These are phyloP conservation scores for Heliconius ethilla DNA, from an alignment of 2,888 invertebrate genomes.

Conservation along the genomic window DNA sequence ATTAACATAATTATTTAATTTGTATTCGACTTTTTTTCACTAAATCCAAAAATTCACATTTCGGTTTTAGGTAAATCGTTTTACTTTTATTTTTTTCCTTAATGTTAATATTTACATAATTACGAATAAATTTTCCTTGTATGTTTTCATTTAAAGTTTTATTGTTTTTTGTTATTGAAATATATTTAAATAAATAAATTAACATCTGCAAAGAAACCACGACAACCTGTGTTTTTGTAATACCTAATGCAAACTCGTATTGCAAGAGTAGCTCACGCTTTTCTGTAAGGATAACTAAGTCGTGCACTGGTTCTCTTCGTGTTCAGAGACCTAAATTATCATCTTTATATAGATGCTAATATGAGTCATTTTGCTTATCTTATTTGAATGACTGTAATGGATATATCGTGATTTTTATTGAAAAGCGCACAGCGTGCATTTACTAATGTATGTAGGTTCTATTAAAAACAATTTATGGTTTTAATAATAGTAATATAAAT, in stretches of 20 bases:
- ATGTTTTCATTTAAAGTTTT: background rate
- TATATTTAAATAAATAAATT: conserved; percentile 9
- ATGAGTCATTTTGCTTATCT: conserved; percentile 7
- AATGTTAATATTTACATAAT: background rate
- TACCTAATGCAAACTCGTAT: conserved; percentile 20
- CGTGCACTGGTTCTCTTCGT: conserved; percentile 54
- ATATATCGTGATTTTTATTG: conserved; percentile 8
- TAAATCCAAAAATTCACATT: background rate
- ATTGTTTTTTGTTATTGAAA: background rate
- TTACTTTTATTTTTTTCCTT: background rate
- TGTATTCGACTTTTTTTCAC: background rate
- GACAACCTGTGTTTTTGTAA: background rate
- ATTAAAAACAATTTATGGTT: background rate
- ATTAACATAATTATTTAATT: conserved; percentile 16
- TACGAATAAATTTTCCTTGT: background rate
- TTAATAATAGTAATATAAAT: background rate
- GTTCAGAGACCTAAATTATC: background rate
- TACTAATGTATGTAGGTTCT: background rate
- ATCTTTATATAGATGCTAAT: conserved; percentile 8
- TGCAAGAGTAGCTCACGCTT: conserved; percentile 38
- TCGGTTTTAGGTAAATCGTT: background rate
- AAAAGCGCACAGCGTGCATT: background rate
- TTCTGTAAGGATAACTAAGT: conserved; percentile 49
- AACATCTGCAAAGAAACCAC: background rate
- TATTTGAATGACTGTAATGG: conserved; percentile 10